phyloP scores from a whole-genome alignment of 2,888 invertebrate genomes.

The Gastrophysa polygoni region DNA sequence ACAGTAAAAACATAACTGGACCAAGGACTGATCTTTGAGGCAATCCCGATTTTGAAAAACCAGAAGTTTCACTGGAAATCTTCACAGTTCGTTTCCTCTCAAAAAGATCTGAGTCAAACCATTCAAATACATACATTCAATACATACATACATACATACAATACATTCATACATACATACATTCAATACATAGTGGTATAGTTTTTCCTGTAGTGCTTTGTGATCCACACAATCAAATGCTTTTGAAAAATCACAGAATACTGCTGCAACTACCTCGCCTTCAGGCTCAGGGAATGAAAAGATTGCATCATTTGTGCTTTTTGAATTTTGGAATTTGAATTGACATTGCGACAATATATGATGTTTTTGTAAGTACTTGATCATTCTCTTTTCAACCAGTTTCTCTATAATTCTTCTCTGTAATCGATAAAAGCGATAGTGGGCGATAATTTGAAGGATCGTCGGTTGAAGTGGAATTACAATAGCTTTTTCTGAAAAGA shows the following conservation, averaged over 20 bases:
- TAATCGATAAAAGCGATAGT: background rate
- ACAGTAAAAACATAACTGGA: background rate
- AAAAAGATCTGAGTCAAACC: background rate
- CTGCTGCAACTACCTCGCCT: background rate
- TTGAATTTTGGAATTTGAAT: too few relatives aligned
- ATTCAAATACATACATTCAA: background rate
- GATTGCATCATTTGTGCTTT: too few relatives aligned
- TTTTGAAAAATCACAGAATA: background rate
- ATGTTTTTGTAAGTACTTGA: background rate
- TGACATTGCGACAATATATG: background rate
- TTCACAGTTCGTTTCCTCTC: background rate
- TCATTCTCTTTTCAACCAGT: background rate
- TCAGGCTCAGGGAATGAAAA: background rate
- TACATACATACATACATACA: too few relatives aligned
- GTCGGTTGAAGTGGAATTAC: background rate
- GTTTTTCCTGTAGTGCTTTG: background rate
- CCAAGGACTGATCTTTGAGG: slow-evolving; percentile 4
- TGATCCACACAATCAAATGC: background rate
- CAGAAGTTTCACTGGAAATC: background rate
- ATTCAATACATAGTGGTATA: background rate
- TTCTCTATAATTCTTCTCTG: background rate
- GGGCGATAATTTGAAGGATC: slow-evolving; percentile 5
- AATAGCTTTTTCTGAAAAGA: background rate
- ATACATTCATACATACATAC: too few relatives aligned
- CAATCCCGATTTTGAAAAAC: too few relatives aligned